Percentiles rank a stretch among this genome's conserved stretches.
These are phyloP conservation scores for Coranthus polyacanthus DNA, from an alignment of 2,797 vertebrate genomes.

Conservation along the genomic window DNA sequence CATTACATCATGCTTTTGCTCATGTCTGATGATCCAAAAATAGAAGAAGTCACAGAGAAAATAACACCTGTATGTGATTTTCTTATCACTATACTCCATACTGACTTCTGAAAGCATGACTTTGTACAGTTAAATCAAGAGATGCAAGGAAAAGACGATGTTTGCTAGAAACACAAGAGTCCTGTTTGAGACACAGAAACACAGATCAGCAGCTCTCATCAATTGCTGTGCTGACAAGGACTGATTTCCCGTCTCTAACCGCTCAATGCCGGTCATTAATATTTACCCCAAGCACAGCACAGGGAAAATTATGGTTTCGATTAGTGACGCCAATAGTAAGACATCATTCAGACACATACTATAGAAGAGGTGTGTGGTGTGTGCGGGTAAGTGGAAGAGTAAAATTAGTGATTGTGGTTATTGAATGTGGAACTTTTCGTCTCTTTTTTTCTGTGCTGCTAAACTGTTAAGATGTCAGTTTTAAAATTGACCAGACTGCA, in stretches of 20 bases:
- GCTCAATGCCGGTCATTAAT: slow-evolving; percentile 22
- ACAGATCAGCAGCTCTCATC: neutral
- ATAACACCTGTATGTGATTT: slow-evolving; percentile 21
- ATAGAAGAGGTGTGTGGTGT: neutral
- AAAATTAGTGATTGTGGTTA: slow-evolving; percentile 1
- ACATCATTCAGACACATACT: slow-evolving; percentile 3
- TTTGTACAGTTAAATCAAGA: neutral
- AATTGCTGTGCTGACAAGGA: neutral
- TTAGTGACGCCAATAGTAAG: slow-evolving; percentile 7
- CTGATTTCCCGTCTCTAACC: neutral
- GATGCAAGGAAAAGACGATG: no score
- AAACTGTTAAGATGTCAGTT: slow-evolving; percentile 3
- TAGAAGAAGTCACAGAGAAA: no score
- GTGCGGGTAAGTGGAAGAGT: neutral
- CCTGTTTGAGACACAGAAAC: neutral
- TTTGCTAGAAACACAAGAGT: neutral
- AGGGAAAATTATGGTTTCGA: slow-evolving; percentile 11
- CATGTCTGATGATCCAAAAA: no score
- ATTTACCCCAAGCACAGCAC: slow-evolving; percentile 8
- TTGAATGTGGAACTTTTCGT: slow-evolving; percentile 16
- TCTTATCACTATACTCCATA: neutral
- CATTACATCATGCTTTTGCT: no score
- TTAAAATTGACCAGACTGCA: slow-evolving; percentile 25
- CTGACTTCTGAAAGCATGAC: slow-evolving; percentile 2
- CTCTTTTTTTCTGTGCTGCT: slow-evolving; percentile 13